These are phyloP conservation scores for Thymelicus lineola DNA, from an alignment of 2,888 invertebrate genomes.

Conservation along the genomic window DNA sequence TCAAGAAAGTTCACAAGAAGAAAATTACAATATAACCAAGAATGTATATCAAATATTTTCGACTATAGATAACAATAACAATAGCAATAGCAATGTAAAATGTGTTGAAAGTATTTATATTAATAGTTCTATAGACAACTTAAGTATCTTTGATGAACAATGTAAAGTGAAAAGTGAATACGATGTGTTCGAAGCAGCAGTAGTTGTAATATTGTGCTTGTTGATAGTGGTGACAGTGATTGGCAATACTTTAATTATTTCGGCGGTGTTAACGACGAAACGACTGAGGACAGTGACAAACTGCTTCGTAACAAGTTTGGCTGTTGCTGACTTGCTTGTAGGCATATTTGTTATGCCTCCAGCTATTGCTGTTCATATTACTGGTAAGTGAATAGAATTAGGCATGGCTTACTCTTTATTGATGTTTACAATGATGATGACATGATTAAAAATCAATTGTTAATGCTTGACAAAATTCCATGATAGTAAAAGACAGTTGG, in stretches of 20 bases:
- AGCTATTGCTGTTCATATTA: slow-evolving; percentile 94
- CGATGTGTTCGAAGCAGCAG: slow-evolving; percentile 82
- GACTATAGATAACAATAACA: slow-evolving; percentile 48
- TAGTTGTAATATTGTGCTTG: slow-evolving; percentile 87
- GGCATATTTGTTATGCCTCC: slow-evolving; percentile 98
- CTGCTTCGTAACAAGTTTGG: slow-evolving; percentile 97
- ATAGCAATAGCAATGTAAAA: slow-evolving; percentile 45
- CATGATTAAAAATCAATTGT: too few relatives aligned
- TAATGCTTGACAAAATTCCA: too few relatives aligned
- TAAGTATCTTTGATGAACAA: slow-evolving; percentile 44
- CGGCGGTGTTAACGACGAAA: slow-evolving; percentile 94
- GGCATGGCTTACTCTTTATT: too few relatives aligned
- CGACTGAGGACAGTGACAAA: slow-evolving; percentile 96
- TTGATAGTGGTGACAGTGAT: slow-evolving; percentile 90
- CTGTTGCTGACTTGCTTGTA: slow-evolving; percentile 96
- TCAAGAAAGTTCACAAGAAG: slow-evolving; percentile 65
- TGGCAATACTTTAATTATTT: slow-evolving; percentile 95
- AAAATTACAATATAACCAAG: slow-evolving; percentile 60
- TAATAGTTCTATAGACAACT: slow-evolving; percentile 45
- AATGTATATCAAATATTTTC: slow-evolving; percentile 62
- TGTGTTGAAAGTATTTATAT: slow-evolving; percentile 45
- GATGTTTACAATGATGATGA: too few relatives aligned
- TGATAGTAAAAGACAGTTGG: too few relatives aligned
- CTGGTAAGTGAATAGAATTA: slow-evolving; percentile 85
- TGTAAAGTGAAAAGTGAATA: slow-evolving; percentile 56